Percentiles rank a stretch among this genome's conserved stretches.
These are phyloP conservation scores for Coptodon rendalli DNA, from an alignment of 2,113 vertebrate species.

Conservation along the genomic window DNA sequence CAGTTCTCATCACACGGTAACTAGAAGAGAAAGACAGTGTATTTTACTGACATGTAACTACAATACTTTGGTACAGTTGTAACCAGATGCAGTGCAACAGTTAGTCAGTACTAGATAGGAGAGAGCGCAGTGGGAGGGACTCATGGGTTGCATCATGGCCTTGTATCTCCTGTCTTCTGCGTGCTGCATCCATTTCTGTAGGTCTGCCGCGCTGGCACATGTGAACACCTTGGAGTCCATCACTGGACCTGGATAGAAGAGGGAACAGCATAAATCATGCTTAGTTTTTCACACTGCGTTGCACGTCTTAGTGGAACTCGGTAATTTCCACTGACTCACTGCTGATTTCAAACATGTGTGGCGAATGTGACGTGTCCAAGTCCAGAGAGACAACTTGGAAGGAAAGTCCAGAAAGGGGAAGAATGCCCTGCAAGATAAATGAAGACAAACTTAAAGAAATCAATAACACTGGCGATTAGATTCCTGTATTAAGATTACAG, in stretches of 20 bases:
- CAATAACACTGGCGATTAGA: rapidly evolving
- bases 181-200: conserved; percentile 65
- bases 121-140: conserved; percentile 62
- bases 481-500: not conserved
- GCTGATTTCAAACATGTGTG: conserved; percentile 73
- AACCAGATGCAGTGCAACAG: not conserved
- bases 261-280: not conserved
- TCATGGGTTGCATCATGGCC: conserved; percentile 50
- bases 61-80: not conserved
- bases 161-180: conserved; percentile 66
- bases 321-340: conserved; percentile 61
- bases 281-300: not conserved
- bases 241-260: conserved; percentile 67
- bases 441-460: not conserved
- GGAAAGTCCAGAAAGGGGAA: conserved; percentile 76
- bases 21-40: conserved; percentile 12
- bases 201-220: conserved; percentile 64
- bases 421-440: conserved; percentile 67
- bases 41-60: not conserved
- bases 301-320: not conserved
- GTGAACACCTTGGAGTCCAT: conserved; percentile 72
- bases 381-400: conserved; percentile 43
- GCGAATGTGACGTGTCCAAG: conserved; percentile 6
- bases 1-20: conserved; percentile 70
- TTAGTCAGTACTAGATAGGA: conserved; percentile 69